Conservation (phyloP, 1,140 invertebrate species). For the Calliopsis andreniformis region DNA sequence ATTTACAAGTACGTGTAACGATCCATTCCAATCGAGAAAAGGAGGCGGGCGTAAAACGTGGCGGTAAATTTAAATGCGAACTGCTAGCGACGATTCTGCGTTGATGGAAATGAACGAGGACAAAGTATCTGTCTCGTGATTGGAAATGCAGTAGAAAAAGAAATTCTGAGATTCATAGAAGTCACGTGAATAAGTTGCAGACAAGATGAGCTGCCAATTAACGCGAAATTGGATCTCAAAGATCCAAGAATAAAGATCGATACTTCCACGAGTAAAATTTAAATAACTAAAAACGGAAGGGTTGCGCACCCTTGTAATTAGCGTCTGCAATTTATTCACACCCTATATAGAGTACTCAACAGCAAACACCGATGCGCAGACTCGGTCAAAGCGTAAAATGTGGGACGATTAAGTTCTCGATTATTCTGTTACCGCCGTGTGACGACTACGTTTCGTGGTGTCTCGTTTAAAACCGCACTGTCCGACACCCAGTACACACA, state of each 20-base stretch:
- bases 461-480: conserved; percentile 14
- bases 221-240: too few relatives aligned
- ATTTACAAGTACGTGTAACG: conserved; percentile 50
- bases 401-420: conserved; percentile 29
- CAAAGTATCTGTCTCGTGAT: background rate
- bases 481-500: background rate
- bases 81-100: conserved; percentile 14
- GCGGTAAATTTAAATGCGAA: background rate
- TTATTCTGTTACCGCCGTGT: conserved; percentile 12
- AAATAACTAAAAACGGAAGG: too few relatives aligned
- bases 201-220: too few relatives aligned
- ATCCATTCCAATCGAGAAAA: conserved; percentile 59
- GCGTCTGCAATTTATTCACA: background rate
- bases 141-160: background rate
- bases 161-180: too few relatives aligned
- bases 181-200: too few relatives aligned
- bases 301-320: too few relatives aligned
- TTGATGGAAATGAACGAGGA: background rate
- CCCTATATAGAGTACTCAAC: background rate
- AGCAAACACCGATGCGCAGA: conserved; percentile 4
- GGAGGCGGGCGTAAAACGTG: conserved; percentile 28
- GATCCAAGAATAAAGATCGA: too few relatives aligned
- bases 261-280: too few relatives aligned
- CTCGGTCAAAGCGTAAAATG: conserved; percentile 11
- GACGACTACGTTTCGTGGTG: background rate